Percentiles rank a stretch among this genome's conserved stretches.
Conservation (phyloP, 30 jellyfish, hydroid and myxozoan genomes). For the Clytia hemisphaerica region DNA sequence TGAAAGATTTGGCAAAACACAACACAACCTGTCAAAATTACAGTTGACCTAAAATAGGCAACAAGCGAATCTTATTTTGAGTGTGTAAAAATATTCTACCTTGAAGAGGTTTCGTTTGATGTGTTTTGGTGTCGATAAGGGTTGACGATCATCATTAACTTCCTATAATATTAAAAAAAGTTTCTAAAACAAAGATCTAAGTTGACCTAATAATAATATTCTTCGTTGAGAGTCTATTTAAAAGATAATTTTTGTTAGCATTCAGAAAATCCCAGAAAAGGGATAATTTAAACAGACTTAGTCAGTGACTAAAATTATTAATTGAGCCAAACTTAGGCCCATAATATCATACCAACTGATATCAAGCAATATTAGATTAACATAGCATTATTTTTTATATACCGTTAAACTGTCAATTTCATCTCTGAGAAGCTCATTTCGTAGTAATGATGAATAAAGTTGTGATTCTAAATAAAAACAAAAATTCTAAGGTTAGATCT, state of each 20-base stretch:
- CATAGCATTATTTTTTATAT: too few relatives aligned
- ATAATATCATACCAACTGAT: too few relatives aligned
- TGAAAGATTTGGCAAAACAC: too few relatives aligned
- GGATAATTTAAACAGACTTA: background rate
- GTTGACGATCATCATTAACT: constrained; percentile 50
- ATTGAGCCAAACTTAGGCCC: too few relatives aligned
- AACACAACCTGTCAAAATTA: too few relatives aligned
- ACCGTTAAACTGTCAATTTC: constrained; percentile 63
- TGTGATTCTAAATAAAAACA: constrained; percentile 29
- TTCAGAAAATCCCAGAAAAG: too few relatives aligned
- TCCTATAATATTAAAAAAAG: constrained; percentile 30
- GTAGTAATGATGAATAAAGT: constrained; percentile 42
- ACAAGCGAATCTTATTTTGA: background rate
- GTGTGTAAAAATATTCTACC: constrained; percentile 30
- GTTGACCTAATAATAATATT: too few relatives aligned
- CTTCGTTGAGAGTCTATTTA: too few relatives aligned
- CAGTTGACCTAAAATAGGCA: background rate
- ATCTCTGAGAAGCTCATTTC: constrained; percentile 61
- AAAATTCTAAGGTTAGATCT: background rate
- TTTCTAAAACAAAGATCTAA: too few relatives aligned
- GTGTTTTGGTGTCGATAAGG: constrained; percentile 66
- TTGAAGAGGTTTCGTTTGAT: constrained; percentile 45
- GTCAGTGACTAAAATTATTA: background rate
- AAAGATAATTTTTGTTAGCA: too few relatives aligned
- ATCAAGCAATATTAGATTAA: too few relatives aligned